Conservation (phyloP, 2,888 invertebrate species). For the Sphaerophoria rueppellii region DNA sequence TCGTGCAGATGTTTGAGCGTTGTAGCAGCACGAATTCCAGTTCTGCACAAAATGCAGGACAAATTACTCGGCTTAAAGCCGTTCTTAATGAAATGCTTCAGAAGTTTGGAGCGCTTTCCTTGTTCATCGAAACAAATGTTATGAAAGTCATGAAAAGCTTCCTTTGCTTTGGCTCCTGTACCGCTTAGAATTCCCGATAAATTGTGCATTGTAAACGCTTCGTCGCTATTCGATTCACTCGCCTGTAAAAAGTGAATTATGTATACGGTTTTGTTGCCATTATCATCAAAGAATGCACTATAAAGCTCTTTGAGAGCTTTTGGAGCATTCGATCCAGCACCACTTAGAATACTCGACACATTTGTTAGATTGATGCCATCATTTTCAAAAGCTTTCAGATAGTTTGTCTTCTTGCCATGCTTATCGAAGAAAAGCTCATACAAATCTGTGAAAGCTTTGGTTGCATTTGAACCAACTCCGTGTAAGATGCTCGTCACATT, state of each 20-base stretch:
- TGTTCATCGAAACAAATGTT: neutral
- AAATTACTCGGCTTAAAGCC: conserved; percentile 18
- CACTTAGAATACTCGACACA: conserved; percentile 20
- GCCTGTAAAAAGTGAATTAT: neutral
- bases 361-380: neutral
- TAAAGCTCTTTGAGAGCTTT: conserved; percentile 27
- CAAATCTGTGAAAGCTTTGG: conserved; percentile 32
- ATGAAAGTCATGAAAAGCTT: conserved; percentile 17
- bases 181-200: conserved; percentile 19
- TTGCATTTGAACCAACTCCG: conserved; percentile 11
- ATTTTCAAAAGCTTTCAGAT: conserved; percentile 9
- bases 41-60: conserved; percentile 16
- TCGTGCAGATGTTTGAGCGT: conserved; percentile 1
- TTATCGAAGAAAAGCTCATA: conserved; percentile 27
- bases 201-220: neutral
- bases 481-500: conserved; percentile 30
- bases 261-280: conserved; percentile 3
- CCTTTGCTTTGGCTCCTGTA: conserved; percentile 23
- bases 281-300: conserved; percentile 3
- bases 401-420: conserved; percentile 12
- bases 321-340: conserved; percentile 14
- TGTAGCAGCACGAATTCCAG: conserved; percentile 4
- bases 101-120: neutral
- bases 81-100: conserved; percentile 10
- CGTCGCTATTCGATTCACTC: neutral